Evolutionary conservation across 2,797 vertebrate genomes (phyloP).

Genomic region (Cirrhinus molitorella): DNA sequence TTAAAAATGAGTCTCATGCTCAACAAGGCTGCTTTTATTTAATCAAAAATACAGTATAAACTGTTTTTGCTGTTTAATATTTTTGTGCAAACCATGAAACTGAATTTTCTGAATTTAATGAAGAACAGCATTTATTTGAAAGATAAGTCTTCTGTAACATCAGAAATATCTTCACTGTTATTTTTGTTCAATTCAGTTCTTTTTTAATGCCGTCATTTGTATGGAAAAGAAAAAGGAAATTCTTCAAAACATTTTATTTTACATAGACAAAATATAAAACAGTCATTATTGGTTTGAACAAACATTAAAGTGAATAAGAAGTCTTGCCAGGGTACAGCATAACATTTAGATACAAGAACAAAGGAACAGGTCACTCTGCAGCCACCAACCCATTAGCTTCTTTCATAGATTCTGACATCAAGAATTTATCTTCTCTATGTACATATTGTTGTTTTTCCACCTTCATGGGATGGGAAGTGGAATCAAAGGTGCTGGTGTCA

Average conservation of each 20-base stretch:
- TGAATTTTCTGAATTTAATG: no score
- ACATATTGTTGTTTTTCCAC: constrained; percentile 14
- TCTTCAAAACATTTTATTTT: neutral
- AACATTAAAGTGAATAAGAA: no score
- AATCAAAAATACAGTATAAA: neutral
- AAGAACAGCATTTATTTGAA: no score
- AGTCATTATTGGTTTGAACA: no score
- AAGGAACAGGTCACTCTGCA: constrained; percentile 21
- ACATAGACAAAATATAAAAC: no score
- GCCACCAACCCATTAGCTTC: constrained; percentile 13
- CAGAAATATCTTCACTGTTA: no score
- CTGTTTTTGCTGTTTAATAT: no score
- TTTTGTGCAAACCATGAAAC: no score
- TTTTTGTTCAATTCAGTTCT: no score
- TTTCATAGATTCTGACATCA: neutral
- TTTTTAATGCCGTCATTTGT: no score
- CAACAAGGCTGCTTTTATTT: neutral
- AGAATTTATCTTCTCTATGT: neutral
- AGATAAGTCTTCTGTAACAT: no score
- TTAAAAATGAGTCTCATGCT: neutral
- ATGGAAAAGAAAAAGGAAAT: no score
- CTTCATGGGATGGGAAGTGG: constrained; percentile 17
- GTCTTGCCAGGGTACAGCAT: neutral
- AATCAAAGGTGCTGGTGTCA: constrained; percentile 12
- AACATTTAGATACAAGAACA: constrained; percentile 39